These are phyloP conservation scores for Cacatua alba DNA, from an alignment of 2,113 vertebrate genomes.

Conservation along the genomic window DNA sequence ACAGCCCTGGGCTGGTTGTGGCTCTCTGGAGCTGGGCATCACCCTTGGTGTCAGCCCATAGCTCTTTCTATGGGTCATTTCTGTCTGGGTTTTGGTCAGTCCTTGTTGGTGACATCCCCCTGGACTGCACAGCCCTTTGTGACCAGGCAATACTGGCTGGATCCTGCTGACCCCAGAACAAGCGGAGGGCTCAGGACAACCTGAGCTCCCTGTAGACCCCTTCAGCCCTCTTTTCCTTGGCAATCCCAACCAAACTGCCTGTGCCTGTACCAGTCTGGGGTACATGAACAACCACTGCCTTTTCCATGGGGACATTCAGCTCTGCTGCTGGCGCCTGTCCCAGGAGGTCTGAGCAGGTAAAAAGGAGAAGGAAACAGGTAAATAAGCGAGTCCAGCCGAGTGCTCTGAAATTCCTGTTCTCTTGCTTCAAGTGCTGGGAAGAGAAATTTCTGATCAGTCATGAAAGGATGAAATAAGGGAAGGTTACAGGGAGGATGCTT, in stretches of 20 bases:
- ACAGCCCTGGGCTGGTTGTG: not conserved
- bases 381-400: not conserved
- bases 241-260: not conserved
- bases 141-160: accelerated
- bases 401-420: not conserved
- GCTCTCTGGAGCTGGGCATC: accelerated
- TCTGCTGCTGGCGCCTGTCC: not conserved
- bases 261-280: too few relatives aligned
- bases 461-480: not conserved
- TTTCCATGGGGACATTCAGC: accelerated
- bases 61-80: not conserved
- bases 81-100: not conserved
- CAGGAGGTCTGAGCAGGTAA: not conserved
- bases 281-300: accelerated
- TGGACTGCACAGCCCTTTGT: not conserved
- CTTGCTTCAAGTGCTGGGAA: not conserved
- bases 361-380: not conserved
- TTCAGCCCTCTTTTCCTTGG: not conserved
- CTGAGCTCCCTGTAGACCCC: not conserved
- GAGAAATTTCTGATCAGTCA: not conserved
- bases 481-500: not conserved
- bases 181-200: not conserved
- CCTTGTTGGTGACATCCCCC: not conserved
- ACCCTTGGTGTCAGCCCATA: not conserved
- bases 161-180: not conserved